These are phyloP conservation scores for Mus pahari DNA, from an alignment of 2,113 vertebrate species.

Conservation along the genomic window DNA sequence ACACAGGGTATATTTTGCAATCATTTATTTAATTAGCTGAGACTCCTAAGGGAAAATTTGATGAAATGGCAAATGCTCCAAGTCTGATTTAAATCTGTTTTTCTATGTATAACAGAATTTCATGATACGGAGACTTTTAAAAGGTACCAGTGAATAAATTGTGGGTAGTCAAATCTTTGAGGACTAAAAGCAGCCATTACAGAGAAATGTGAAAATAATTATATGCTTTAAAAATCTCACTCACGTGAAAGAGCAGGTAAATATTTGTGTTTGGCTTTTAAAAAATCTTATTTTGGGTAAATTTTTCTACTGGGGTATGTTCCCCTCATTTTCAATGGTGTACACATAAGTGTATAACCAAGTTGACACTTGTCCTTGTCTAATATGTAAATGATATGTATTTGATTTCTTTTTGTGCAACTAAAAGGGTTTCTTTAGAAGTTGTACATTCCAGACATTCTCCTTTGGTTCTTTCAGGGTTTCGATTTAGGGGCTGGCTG, in stretches of 20 bases:
- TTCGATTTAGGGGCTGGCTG: not conserved
- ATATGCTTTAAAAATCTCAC: slow-evolving; percentile 71
- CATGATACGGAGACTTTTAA: slow-evolving; percentile 62
- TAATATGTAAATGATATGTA: slow-evolving; percentile 67
- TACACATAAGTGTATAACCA: slow-evolving; percentile 39
- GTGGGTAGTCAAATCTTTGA: slow-evolving; percentile 29
- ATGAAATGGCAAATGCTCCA: slow-evolving; percentile 83
- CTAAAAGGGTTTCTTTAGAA: slow-evolving; percentile 63
- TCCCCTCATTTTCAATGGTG: not conserved
- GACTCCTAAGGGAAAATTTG: slow-evolving; percentile 83
- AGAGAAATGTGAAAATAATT: slow-evolving; percentile 74
- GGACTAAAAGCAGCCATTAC: slow-evolving; percentile 53
- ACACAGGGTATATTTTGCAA: slow-evolving; percentile 83
- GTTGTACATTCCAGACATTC: not conserved
- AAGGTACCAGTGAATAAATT: slow-evolving; percentile 67
- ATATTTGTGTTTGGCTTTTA: slow-evolving; percentile 57
- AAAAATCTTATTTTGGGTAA: not conserved
- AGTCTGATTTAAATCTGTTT: slow-evolving; percentile 82
- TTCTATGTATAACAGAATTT: slow-evolving; percentile 66
- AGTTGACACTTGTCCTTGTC: slow-evolving; percentile 73
- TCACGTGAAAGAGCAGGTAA: slow-evolving; percentile 71
- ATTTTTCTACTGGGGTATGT: not conserved
- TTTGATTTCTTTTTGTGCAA: slow-evolving; percentile 53
- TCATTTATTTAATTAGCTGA: slow-evolving; percentile 88
- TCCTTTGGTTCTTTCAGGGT: rapidly evolving